Evolutionary conservation across 2,888 invertebrate genomes (phyloP).

Genomic region (Antheraea assamensis): DNA sequence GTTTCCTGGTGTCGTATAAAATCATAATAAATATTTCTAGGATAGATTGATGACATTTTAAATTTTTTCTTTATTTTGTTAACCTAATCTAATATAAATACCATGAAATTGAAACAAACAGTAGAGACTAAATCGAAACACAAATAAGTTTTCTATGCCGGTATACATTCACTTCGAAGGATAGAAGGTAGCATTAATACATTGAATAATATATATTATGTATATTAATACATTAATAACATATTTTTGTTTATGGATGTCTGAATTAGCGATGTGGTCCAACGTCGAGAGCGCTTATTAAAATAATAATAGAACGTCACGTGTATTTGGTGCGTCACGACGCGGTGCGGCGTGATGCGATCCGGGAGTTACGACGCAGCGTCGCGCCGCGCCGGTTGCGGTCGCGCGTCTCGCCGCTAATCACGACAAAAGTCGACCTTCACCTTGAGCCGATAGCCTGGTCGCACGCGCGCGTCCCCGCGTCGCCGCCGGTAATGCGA

Average conservation of each 20-base stretch:
- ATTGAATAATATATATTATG: no score
- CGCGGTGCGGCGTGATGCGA: constrained; percentile 22
- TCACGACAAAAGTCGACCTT: constrained; percentile 54
- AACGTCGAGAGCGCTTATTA: constrained; percentile 4
- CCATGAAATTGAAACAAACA: no score
- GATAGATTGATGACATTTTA: no score
- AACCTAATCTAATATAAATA: no score
- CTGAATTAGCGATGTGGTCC: not conserved
- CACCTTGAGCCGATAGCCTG: constrained; percentile 53
- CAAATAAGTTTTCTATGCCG: no score
- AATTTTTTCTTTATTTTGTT: no score
- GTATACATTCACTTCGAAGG: not conserved
- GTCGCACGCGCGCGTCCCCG: constrained; percentile 49
- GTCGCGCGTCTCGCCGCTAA: constrained; percentile 32
- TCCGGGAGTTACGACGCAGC: constrained; percentile 29
- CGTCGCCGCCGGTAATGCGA: constrained; percentile 45
- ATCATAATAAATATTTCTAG: no score
- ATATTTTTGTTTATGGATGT: not conserved
- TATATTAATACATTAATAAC: no score
- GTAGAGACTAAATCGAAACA: no score
- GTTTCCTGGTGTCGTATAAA: no score
- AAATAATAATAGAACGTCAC: constrained; percentile 32
- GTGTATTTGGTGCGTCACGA: constrained; percentile 42
- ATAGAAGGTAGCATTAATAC: not conserved
- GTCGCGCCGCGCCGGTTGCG: constrained; percentile 24